Conservation (phyloP, 2,888 invertebrate genomes). For the Coelopa pilipes region DNA sequence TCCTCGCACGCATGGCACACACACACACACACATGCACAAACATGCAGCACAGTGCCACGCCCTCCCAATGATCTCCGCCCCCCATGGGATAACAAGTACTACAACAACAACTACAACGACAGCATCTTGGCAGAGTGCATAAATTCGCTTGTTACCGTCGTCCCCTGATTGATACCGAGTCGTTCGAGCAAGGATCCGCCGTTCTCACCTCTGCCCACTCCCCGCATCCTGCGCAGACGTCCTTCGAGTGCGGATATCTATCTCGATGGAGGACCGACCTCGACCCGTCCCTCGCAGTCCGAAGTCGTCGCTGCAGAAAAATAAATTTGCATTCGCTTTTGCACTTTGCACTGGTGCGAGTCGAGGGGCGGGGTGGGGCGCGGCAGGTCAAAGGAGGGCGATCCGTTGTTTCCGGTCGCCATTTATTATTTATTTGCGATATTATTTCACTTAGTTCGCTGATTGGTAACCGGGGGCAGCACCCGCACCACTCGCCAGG, state of each 20-base stretch:
- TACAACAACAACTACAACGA: conserved; percentile 5
- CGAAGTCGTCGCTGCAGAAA: conserved; percentile 17
- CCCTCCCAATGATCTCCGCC: neutral
- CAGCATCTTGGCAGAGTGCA: conserved; percentile 49
- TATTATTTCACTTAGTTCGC: neutral
- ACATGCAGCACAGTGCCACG: too few species aligned
- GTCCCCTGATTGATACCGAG: conserved; percentile 57
- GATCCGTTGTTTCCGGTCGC: neutral
- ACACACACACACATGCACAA: neutral
- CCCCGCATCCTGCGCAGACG: neutral
- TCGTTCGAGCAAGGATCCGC: too few species aligned
- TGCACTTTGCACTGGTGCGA: conserved; percentile 10
- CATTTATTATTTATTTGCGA: neutral
- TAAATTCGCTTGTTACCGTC: conserved; percentile 58
- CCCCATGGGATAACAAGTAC: neutral
- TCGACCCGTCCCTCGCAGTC: neutral
- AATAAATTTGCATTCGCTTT: conserved; percentile 29
- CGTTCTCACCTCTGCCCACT: neutral
- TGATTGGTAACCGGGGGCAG: too few species aligned
- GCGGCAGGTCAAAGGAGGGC: too few species aligned
- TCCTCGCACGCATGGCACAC: neutral
- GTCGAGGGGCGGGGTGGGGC: neutral
- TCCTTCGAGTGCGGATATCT: neutral
- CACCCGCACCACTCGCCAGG: too few species aligned
- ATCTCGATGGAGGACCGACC: neutral